Conservation (phyloP, 2,888 invertebrate species). For the Apomyelois bistriatella region DNA sequence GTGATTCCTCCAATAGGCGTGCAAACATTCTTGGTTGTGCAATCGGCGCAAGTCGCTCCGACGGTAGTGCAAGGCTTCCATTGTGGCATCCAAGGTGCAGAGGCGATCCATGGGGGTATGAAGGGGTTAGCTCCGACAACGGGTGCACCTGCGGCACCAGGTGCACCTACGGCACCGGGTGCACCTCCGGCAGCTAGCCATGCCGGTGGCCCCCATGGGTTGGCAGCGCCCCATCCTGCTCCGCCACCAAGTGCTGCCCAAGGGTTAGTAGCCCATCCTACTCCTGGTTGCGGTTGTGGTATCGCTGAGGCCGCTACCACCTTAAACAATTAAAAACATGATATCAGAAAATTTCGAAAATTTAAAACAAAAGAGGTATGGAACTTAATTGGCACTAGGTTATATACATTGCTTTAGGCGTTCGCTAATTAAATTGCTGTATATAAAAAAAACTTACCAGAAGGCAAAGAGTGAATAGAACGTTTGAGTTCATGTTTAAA, state of each 20-base stretch:
- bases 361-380: no score
- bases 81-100: slow-evolving; percentile 61
- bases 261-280: slow-evolving; percentile 21
- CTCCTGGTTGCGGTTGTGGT: slow-evolving; percentile 36
- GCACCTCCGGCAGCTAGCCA: slow-evolving; percentile 8
- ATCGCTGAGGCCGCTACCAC: slow-evolving; percentile 48
- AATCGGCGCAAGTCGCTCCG: slow-evolving; percentile 55
- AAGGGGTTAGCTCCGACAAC: slow-evolving; percentile 48
- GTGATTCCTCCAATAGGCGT: slow-evolving; percentile 62
- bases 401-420: no score
- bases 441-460: slow-evolving; percentile 47
- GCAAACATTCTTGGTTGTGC: slow-evolving; percentile 58
- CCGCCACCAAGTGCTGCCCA: slow-evolving; percentile 17
- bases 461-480: slow-evolving; percentile 48
- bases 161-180: slow-evolving; percentile 29
- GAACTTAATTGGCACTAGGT: no score
- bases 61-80: slow-evolving; percentile 58
- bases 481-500: slow-evolving; percentile 57
- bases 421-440: no score
- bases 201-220: slow-evolving; percentile 15
- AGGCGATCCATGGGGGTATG: slow-evolving; percentile 64
- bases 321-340: slow-evolving; percentile 29
- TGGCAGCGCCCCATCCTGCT: slow-evolving; percentile 15
- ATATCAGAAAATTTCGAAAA: no score
- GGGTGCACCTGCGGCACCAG: no score